These are phyloP conservation scores for Andricus quercusramuli DNA, from an alignment of 2,888 invertebrate genomes.

Conservation along the genomic window DNA sequence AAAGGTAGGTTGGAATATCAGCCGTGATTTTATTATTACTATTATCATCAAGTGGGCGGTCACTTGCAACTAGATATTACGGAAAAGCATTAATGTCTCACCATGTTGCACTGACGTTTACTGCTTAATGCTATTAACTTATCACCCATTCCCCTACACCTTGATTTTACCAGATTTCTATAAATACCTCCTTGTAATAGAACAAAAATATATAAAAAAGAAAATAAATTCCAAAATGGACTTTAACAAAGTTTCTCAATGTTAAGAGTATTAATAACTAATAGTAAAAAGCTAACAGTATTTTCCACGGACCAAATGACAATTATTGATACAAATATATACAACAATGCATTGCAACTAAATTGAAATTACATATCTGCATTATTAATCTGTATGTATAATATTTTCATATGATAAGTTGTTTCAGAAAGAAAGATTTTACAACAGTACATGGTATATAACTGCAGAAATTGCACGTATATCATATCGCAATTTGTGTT, in stretches of 20 bases:
- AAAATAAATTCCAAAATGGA: too few relatives aligned
- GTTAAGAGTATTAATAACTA: too few relatives aligned
- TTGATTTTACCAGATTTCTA: neutral
- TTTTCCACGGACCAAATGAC: too few relatives aligned
- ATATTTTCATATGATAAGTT: neutral
- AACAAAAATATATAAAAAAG: too few relatives aligned
- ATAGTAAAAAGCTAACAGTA: too few relatives aligned
- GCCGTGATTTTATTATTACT: conserved; percentile 19
- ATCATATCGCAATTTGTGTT: neutral
- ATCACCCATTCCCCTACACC: neutral
- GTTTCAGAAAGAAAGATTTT: conserved; percentile 8
- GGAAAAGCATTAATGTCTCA: conserved; percentile 34
- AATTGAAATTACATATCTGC: too few relatives aligned
- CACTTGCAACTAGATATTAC: conserved; percentile 35
- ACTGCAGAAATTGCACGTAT: neutral
- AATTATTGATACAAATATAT: too few relatives aligned
- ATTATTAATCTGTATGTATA: neutral
- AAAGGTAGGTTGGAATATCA: conserved; percentile 20
- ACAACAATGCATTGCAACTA: too few relatives aligned
- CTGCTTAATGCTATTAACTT: conserved; percentile 15
- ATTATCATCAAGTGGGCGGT: conserved; percentile 26
- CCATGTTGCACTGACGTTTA: conserved; percentile 8
- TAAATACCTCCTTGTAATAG: too few relatives aligned
- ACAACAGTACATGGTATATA: neutral
- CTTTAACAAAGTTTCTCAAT: too few relatives aligned